A percentile compares a stretch with the other conserved stretches of the same genome.
Evolutionary conservation across 2,888 invertebrate species (phyloP).

Genomic region (Gastracanthus pulcherrimus): DNA sequence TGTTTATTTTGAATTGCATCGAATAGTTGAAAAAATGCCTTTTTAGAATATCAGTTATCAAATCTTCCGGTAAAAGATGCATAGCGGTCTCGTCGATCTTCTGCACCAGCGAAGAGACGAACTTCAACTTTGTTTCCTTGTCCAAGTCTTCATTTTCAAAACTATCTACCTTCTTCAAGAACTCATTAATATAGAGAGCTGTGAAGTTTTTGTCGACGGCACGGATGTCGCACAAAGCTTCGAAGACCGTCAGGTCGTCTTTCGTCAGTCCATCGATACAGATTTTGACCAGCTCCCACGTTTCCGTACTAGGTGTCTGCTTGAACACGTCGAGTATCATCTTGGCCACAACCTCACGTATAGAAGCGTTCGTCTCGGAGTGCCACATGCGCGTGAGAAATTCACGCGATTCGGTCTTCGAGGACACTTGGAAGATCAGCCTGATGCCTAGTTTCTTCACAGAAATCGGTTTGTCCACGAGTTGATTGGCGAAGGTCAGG

Average conservation of each 20-base stretch:
- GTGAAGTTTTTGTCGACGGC: not conserved
- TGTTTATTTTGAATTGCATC: not conserved
- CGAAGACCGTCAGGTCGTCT: not conserved
- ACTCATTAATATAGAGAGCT: not conserved
- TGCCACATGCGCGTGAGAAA: constrained; percentile 61
- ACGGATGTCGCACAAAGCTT: not conserved
- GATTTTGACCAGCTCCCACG: constrained; percentile 7
- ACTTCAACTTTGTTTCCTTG: not conserved
- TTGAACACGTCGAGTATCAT: constrained; percentile 18
- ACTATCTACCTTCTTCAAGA: constrained; percentile 7
- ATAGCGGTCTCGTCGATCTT: not conserved
- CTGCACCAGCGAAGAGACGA: not conserved
- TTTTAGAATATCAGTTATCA: constrained; percentile 16
- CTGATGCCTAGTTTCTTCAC: constrained; percentile 71
- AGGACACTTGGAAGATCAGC: constrained; percentile 61
- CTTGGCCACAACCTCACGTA: constrained; percentile 63
- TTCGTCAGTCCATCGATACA: not conserved
- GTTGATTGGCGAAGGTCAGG: constrained; percentile 58
- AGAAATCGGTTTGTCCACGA: constrained; percentile 62
- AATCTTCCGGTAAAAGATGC: constrained; percentile 1
- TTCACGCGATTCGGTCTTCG: constrained; percentile 50
- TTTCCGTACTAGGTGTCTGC: not conserved
- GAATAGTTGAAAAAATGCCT: not conserved
- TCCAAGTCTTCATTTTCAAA: not conserved
- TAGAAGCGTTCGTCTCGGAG: constrained; percentile 63